Evolutionary conservation across 2,888 invertebrate species (phyloP).

Genomic region (Steromphala cineraria): DNA sequence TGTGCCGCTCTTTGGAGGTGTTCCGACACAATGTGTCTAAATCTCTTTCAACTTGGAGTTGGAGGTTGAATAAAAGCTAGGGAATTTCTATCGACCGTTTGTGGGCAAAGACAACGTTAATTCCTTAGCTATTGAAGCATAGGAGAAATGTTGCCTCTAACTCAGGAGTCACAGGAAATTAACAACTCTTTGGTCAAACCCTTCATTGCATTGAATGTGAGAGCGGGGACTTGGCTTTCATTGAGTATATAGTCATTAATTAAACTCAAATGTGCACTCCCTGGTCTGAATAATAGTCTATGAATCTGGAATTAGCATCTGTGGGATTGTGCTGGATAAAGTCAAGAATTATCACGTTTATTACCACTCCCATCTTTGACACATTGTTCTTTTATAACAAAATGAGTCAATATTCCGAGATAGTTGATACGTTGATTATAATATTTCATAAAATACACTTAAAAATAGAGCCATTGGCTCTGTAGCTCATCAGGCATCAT

Average conservation of each 20-base stretch:
- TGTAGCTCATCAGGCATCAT: too few relatives aligned
- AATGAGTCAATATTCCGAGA: too few relatives aligned
- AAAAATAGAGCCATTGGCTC: too few relatives aligned
- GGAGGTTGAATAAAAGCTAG: not conserved
- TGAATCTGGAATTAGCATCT: too few relatives aligned
- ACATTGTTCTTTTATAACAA: too few relatives aligned
- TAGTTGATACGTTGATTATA: too few relatives aligned
- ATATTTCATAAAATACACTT: too few relatives aligned
- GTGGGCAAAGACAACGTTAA: constrained; percentile 25
- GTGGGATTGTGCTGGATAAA: too few relatives aligned
- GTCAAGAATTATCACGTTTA: too few relatives aligned
- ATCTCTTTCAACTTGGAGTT: constrained; percentile 19
- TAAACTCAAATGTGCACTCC: not conserved
- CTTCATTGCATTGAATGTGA: constrained; percentile 13
- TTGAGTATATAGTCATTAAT: not conserved
- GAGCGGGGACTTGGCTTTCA: not conserved
- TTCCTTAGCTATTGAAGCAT: constrained; percentile 20
- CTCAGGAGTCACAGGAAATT: constrained; percentile 26
- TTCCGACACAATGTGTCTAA: constrained; percentile 22
- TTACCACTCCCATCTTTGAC: too few relatives aligned
- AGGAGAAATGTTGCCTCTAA: not conserved
- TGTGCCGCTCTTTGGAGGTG: constrained; percentile 6
- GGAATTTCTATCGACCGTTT: constrained; percentile 20
- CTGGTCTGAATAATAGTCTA: not conserved
- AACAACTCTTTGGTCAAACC: constrained; percentile 13